Evolutionary conservation across 2,888 invertebrate genomes (phyloP), one percentile per base, ranked within the genome.

Genomic region (Ectemnius continuus): DNA sequence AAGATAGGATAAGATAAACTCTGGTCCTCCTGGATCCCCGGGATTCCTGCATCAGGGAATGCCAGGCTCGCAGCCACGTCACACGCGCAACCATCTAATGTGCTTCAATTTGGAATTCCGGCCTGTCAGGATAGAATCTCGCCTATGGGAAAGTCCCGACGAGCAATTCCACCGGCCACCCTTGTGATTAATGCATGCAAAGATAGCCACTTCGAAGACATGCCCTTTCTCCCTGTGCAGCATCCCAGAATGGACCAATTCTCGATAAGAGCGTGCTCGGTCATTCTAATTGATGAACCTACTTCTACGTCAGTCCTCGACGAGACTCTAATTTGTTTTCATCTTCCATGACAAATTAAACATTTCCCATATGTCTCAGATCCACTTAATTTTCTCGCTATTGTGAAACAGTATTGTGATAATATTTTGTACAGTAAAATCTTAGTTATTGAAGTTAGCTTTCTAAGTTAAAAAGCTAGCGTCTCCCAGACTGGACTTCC

Each of bases 111-210:
- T 77, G 67, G 69, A 78, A 82, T 82, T 80, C 76, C 75, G 66
- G 67, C 45, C 69, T 61, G 60, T 36, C 36, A 71, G 75, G 78
- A 74, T 82, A 78, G 78, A 75, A 67, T 82, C 82, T 80, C 80
- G 1, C 6, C 58, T 59, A 18, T 59, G 57, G 68, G 64, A 63
- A 57, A 67, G 63, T 74, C 71, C 64, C 58, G 63, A 67, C 73
- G 72, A 80, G 80, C 80, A 76, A 82, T 82, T 67, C 76, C 70
- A 57, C 73, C 48, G 23, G 80, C 74, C 80, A 82, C 78, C 80
- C 78, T 63, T 26, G 80, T 82, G 84, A 84, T 85, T 81, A 84
- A 85, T 85, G 85, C 74, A 80, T 75, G 82, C 85, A 82, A 84
- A 84, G 84, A 85, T 81, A 84, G 77, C 75, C 69, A 52, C 73